Base-by-base conservation (phyloP, 2,888 invertebrate species). In the Oxytorus armatus region DNA sequence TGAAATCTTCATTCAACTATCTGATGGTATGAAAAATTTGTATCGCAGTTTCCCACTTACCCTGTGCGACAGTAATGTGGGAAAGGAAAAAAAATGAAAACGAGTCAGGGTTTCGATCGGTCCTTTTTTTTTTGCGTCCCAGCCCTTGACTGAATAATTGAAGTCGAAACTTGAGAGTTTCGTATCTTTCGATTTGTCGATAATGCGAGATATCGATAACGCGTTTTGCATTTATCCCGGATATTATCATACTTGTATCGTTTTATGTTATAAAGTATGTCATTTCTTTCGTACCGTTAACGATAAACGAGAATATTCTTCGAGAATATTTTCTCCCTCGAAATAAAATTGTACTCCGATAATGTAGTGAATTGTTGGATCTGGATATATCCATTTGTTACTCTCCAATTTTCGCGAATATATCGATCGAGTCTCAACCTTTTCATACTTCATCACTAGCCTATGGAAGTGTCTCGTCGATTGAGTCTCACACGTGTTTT, bases 41-140 rank as follows among this genome's bases (percentile, higher is more conserved):
- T 3, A 29, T 3, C 29, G 29, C 29, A 29, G 5, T 63, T 21
- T 61, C 44, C 1, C 44, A n/a, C 10, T 3, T 42, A n/a, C 42
- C 10, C 10, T n/a, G n/a, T n/a, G 39, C 1, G 18, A 59, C 21
- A 44, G 14, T 7, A 2, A 49, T 10, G 49, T 14, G 33, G 33
- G 42, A 25, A 53, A 61, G 21, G 51, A 44, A 25, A 63, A 61
- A 44, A 14, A 44, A 42, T n/a, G 8, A 33, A 18, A 18, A 61
- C 21, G 63, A 61, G 79, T 79, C 74, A 74, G 82, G 79, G 83
- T 85, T 75, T 74, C 57, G 55, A 83, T 57, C 84, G 80, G 74
- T 42, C 53, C 29, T 29, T 49, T 49, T 51, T 68, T 59, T 75
- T 29, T 25, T 18, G 36, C 75, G 8, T 21, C 23, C 14, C 47